Conservation (phyloP, 1,140 invertebrate genomes). For the Bemisia tabaci region DNA sequence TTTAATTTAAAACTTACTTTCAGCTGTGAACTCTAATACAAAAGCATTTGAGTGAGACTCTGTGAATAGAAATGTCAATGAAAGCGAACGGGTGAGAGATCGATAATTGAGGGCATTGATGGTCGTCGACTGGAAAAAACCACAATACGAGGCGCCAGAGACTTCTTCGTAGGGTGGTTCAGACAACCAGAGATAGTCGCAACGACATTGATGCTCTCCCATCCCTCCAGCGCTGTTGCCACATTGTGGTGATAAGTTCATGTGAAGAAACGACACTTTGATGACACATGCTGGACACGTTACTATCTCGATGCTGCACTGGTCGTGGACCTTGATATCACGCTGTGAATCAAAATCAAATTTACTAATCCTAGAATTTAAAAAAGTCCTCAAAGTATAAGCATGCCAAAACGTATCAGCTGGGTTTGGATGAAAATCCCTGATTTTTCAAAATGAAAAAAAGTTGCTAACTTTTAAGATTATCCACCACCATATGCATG, state of each 20-base stretch:
- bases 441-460: too few relatives aligned
- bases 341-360: neutral
- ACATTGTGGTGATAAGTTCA: conserved; percentile 33
- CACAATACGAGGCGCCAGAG: conserved; percentile 45
- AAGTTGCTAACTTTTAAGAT: too few relatives aligned
- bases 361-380: neutral
- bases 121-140: conserved; percentile 34
- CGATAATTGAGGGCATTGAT: conserved; percentile 35
- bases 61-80: conserved; percentile 46
- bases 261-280: conserved; percentile 40
- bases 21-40: conserved; percentile 45
- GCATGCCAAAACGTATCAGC: too few relatives aligned
- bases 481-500: too few relatives aligned
- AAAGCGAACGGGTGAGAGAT: conserved; percentile 44
- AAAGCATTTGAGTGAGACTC: conserved; percentile 48
- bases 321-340: neutral
- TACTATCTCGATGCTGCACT: conserved; percentile 50
- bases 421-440: too few relatives aligned
- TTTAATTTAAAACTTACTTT: conserved; percentile 46
- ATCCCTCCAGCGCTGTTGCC: conserved; percentile 9
- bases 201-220: conserved; percentile 32
- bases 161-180: conserved; percentile 51
- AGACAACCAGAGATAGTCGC: conserved; percentile 52
- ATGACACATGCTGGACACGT: conserved; percentile 57
- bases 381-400: too few relatives aligned